These are phyloP conservation scores for Pluvialis apricaria DNA, from an alignment of 2,113 vertebrate genomes.

Conservation along the genomic window DNA sequence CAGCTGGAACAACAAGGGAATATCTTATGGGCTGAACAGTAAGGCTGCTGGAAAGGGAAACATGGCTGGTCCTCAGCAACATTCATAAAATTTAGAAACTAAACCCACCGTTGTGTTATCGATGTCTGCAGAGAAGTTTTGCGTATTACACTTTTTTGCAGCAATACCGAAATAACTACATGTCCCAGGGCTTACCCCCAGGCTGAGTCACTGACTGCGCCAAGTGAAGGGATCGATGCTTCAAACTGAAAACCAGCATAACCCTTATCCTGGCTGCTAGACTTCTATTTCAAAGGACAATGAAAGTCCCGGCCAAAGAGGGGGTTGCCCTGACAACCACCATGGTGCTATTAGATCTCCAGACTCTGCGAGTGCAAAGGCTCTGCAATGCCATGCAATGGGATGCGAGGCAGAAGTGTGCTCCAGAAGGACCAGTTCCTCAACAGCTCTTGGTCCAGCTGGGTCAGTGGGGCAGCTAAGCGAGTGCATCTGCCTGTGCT, in stretches of 20 bases:
- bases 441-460: not conserved
- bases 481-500: not conserved
- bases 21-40: not conserved
- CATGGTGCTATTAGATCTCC: not conserved
- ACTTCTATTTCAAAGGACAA: not conserved
- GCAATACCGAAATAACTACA: not conserved
- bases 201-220: not conserved
- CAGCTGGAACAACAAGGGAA: not conserved
- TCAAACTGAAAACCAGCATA: not conserved
- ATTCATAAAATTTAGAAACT: not conserved
- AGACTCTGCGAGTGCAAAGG: accelerated
- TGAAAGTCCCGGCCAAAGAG: not conserved
- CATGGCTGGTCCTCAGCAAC: not conserved
- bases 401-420: not conserved
- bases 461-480: not conserved
- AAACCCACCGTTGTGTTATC: not conserved
- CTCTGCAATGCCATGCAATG: not conserved
- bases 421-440: not conserved
- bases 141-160: not conserved
- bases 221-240: not conserved
- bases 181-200: not conserved
- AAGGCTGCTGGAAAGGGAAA: not conserved
- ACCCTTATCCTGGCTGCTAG: not conserved
- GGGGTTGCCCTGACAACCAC: not conserved
- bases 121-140: not conserved